Evolutionary conservation across 2,113 vertebrate species (phyloP).

Genomic region (Pteropus alecto): DNA sequence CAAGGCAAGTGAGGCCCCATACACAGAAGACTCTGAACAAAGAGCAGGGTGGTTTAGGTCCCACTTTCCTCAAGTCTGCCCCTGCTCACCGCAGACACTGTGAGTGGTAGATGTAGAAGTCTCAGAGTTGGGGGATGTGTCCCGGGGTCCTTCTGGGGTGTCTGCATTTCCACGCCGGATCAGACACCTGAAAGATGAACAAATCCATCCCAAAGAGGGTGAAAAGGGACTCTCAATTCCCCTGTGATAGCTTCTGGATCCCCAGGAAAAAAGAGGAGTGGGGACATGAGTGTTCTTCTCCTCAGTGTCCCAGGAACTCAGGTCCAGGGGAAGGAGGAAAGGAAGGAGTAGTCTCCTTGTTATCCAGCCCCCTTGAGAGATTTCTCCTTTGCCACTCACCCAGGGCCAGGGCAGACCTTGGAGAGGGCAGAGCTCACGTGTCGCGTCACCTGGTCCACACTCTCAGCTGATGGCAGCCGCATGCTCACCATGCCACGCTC

Average conservation of each 20-base stretch:
- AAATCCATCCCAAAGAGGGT: constrained; percentile 22
- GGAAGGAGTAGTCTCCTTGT: not conserved
- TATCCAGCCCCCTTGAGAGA: not conserved
- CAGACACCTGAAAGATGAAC: constrained; percentile 80
- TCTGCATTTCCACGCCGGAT: constrained; percentile 89
- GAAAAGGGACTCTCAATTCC: not conserved
- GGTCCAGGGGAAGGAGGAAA: not conserved
- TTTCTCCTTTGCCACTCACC: constrained; percentile 82
- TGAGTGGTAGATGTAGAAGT: constrained; percentile 86
- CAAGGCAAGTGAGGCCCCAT: not conserved
- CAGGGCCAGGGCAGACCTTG: constrained; percentile 92
- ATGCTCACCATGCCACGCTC: constrained; percentile 90
- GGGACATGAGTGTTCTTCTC: not conserved
- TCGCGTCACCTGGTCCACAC: constrained; percentile 88
- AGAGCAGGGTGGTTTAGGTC: not conserved
- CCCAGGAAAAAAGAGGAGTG: not conserved
- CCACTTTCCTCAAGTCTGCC: not conserved
- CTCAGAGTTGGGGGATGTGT: constrained; percentile 90
- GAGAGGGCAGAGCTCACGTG: constrained; percentile 91
- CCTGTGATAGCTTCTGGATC: not conserved
- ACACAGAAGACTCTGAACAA: not conserved
- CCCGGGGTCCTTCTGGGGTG: constrained; percentile 85
- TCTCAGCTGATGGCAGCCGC: constrained; percentile 86
- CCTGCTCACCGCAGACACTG: constrained; percentile 89
- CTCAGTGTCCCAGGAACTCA: not conserved